phyloP scores from a whole-genome alignment of 2,797 vertebrate species.

The Podarcis siculus region DNA sequence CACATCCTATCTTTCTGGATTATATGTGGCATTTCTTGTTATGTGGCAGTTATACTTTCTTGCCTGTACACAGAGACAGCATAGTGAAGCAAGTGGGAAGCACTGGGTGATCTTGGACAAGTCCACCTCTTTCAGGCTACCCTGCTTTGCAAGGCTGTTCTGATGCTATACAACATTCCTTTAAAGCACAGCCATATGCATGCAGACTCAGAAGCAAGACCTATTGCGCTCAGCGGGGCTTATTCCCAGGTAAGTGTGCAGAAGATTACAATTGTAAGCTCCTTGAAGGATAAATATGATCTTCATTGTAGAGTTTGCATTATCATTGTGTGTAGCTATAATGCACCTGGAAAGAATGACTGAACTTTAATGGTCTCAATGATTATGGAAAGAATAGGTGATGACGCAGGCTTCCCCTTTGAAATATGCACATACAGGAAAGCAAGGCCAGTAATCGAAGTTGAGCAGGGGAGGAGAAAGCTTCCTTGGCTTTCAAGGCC shows the following conservation, averaged over 20 bases:
- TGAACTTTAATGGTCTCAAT: neutral
- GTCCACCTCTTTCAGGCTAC: neutral
- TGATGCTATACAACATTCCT: neutral
- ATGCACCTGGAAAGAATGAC: neutral
- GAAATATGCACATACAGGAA: neutral
- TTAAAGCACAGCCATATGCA: neutral
- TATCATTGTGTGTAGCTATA: neutral
- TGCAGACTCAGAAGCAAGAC: neutral
- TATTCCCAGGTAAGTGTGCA: neutral
- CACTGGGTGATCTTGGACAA: neutral
- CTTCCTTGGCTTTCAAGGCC: neutral
- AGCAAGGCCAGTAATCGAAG: neutral
- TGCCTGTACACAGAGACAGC: neutral
- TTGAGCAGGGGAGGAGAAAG: neutral
- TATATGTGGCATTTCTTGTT: neutral
- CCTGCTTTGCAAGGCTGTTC: neutral
- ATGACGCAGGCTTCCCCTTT: neutral
- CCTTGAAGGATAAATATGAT: neutral
- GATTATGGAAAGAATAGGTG: neutral
- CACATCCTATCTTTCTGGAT: neutral
- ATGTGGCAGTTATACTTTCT: neutral
- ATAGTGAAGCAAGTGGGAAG: neutral
- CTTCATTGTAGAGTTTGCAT: neutral
- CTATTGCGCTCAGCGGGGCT: neutral
- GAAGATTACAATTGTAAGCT: neutral